A percentile compares a stretch with the other conserved stretches of the same genome.
Evolutionary conservation across 1,140 invertebrate species (phyloP).

Genomic region (Lasaia peninsularis): DNA sequence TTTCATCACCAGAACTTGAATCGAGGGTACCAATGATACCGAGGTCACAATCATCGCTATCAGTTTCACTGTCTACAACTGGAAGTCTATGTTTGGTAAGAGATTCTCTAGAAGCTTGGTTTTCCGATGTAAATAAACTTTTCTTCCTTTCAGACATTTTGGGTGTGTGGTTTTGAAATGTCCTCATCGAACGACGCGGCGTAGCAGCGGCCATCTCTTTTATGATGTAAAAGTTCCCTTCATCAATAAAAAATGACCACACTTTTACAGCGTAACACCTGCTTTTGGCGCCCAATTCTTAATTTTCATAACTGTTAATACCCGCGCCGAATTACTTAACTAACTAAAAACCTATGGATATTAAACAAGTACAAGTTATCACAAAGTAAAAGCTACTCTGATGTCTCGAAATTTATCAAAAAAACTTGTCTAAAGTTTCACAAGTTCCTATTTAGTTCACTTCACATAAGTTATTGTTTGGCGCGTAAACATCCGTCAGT

Average conservation of each 20-base stretch:
- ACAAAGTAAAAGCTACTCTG: background rate
- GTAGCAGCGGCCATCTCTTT: constrained; percentile 56
- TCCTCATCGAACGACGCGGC: constrained; percentile 53
- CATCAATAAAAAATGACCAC: constrained; percentile 19
- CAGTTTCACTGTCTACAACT: constrained; percentile 65
- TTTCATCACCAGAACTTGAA: constrained; percentile 64
- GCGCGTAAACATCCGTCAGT: constrained; percentile 73
- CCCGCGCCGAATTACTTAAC: background rate
- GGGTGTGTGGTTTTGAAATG: constrained; percentile 58
- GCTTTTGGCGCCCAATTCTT: constrained; percentile 29
- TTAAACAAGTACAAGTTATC: background rate
- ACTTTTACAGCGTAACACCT: constrained; percentile 28
- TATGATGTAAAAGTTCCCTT: constrained; percentile 6
- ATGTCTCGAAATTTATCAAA: background rate
- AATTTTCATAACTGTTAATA: constrained; percentile 12
- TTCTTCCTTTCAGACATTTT: constrained; percentile 74
- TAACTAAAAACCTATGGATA: background rate
- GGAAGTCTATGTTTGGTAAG: constrained; percentile 58
- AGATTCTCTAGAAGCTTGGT: constrained; percentile 42
- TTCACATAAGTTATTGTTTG: constrained; percentile 64
- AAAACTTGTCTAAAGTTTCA: constrained; percentile 36
- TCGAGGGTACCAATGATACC: constrained; percentile 69
- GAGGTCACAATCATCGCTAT: constrained; percentile 64
- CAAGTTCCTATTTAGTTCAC: constrained; percentile 22
- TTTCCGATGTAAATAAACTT: constrained; percentile 55